phyloP scores from a whole-genome alignment of 2,888 invertebrate genomes.

The Nemotelus pantherinus region DNA sequence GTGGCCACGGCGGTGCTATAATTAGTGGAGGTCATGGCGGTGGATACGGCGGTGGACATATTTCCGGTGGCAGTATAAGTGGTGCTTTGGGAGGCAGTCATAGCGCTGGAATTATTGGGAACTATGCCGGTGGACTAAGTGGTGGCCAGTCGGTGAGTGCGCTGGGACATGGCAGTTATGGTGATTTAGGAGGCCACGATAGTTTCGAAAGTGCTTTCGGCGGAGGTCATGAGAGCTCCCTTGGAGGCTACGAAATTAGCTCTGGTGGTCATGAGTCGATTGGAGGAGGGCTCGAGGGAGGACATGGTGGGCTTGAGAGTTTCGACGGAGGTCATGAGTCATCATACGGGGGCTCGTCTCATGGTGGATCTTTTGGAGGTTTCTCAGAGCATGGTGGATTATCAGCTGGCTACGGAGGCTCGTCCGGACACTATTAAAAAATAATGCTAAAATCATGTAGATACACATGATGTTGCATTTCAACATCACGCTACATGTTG shows the following conservation, averaged over 20 bases:
- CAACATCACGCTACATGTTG: not conserved
- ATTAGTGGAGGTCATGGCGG: conserved; percentile 45
- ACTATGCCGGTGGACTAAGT: conserved; percentile 23
- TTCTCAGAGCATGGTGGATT: not conserved
- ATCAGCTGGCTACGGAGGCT: conserved; percentile 28
- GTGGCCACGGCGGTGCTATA: conserved; percentile 8
- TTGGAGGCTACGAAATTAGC: conserved; percentile 44
- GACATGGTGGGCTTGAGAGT: not conserved
- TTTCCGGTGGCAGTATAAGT: conserved; percentile 27
- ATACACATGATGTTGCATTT: not conserved
- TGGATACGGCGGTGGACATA: conserved; percentile 39
- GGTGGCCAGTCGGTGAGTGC: conserved; percentile 33
- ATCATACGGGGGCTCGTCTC: not conserved
- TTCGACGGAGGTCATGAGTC: not conserved
- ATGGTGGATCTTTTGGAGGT: conserved; percentile 25
- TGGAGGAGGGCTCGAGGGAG: conserved; percentile 35
- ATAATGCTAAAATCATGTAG: not conserved
- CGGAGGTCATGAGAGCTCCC: conserved; percentile 44
- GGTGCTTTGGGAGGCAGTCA: conserved; percentile 35
- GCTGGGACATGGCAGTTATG: conserved; percentile 43
- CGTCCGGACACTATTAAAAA: conserved; percentile 23
- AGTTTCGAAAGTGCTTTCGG: conserved; percentile 41
- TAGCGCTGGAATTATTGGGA: conserved; percentile 36
- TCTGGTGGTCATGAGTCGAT: conserved; percentile 45
- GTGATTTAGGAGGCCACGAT: conserved; percentile 45